Evolutionary conservation across 2,797 vertebrate genomes (phyloP).

Genomic region (Catostomus latipinnis): DNA sequence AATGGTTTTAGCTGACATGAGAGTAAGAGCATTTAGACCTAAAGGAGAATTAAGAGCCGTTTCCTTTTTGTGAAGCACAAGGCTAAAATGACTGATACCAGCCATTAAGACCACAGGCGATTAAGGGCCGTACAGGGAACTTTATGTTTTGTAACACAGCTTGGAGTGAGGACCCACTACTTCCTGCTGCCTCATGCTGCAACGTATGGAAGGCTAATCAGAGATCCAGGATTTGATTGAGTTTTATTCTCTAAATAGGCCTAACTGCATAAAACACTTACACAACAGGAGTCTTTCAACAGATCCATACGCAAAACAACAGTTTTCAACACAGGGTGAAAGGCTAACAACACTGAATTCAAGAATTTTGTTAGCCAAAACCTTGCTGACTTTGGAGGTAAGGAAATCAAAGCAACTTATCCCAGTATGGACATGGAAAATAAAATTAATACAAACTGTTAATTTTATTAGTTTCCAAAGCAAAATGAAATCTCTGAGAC

Average conservation of each 20-base stretch:
- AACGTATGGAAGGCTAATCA: no score
- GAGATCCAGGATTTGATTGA: constrained; percentile 6
- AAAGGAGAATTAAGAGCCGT: constrained; percentile 75
- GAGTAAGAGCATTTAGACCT: constrained; percentile 66
- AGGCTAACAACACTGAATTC: not conserved
- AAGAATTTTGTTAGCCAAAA: not conserved
- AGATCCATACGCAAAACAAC: not conserved
- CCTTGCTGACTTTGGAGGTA: constrained; percentile 19
- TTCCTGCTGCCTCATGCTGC: constrained; percentile 12
- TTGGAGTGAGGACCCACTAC: constrained; percentile 33
- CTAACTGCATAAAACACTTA: constrained; percentile 15
- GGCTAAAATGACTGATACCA: constrained; percentile 76
- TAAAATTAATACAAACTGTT: not conserved
- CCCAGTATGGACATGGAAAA: not conserved
- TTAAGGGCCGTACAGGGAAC: constrained; percentile 54
- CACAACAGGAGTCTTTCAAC: constrained; percentile 28
- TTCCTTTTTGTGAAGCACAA: constrained; percentile 74
- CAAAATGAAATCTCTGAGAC: constrained; percentile 19
- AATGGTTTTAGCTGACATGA: constrained; percentile 81
- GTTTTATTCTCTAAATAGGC: no score
- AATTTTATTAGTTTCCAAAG: not conserved
- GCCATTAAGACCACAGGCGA: constrained; percentile 74
- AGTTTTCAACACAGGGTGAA: constrained; percentile 1
- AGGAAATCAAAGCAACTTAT: constrained; percentile 3
- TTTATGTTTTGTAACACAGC: constrained; percentile 55